Evolutionary conservation across 2,113 vertebrate species (phyloP).

Genomic region (Corythornis vintsioides): DNA sequence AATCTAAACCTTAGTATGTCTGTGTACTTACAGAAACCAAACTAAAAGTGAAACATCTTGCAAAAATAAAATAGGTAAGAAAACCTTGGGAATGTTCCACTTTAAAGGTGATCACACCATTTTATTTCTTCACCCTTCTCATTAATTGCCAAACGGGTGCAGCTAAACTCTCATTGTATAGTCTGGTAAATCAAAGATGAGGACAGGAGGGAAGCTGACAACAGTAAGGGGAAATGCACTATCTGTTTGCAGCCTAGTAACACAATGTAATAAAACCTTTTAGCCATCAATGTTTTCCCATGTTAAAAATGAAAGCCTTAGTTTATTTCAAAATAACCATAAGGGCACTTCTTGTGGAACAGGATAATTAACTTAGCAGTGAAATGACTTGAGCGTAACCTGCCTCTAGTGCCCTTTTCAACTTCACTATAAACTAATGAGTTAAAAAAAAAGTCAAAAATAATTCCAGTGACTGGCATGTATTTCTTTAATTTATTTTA

Average conservation of each 20-base stretch:
- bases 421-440: conserved; percentile 7
- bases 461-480: not conserved
- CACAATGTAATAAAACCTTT: not conserved
- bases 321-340: not conserved
- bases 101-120: not conserved
- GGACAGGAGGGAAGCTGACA: not conserved
- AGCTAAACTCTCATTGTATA: not conserved
- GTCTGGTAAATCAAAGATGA: not conserved
- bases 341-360: not conserved
- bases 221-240: not conserved
- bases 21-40: not conserved
- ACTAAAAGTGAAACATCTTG: not conserved
- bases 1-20: not conserved
- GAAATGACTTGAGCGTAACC: not conserved
- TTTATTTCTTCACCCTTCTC: not conserved
- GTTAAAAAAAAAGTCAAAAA: conserved; percentile 19
- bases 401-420: not conserved
- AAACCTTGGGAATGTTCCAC: not conserved
- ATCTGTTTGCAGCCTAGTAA: not conserved
- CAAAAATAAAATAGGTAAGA: not conserved
- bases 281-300: not conserved
- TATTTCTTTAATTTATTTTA: conserved; percentile 21
- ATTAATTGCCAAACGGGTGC: not conserved
- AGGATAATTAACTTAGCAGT: not conserved
- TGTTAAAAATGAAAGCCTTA: not conserved